phyloP scores from a whole-genome alignment of 35 echinoderm and acorn worm genomes.

The Ophiothrix spiculata region DNA sequence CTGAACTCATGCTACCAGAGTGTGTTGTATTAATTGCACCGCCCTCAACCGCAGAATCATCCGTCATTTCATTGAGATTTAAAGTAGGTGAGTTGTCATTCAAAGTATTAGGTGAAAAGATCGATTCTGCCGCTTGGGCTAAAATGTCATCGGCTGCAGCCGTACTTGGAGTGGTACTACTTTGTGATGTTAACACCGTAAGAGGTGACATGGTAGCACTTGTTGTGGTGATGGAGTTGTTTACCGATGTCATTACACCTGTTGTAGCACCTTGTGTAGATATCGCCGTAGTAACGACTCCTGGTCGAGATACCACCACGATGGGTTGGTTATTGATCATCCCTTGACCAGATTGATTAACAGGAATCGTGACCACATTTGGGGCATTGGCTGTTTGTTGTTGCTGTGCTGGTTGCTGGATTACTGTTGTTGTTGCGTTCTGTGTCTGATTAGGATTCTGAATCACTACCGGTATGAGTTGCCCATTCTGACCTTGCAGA shows the following conservation, averaged over 20 bases:
- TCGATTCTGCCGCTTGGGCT: slow-evolving; percentile 70
- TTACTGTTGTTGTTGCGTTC: slow-evolving; percentile 32
- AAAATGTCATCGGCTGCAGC: slow-evolving; percentile 56
- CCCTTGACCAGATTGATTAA: slow-evolving; percentile 3
- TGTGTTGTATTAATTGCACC: background rate
- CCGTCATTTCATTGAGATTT: slow-evolving; percentile 27
- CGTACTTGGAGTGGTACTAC: background rate
- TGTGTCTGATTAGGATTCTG: slow-evolving; percentile 39
- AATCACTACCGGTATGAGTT: slow-evolving; percentile 82
- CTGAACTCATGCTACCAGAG: background rate
- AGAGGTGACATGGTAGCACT: background rate
- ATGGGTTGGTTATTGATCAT: background rate
- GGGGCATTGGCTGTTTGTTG: slow-evolving; percentile 9
- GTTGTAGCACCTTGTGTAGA: background rate
- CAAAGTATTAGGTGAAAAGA: slow-evolving; percentile 47
- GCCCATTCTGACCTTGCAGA: slow-evolving; percentile 85
- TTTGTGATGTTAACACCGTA: background rate
- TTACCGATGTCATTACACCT: background rate
- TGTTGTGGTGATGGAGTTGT: background rate
- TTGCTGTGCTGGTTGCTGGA: slow-evolving; percentile 35
- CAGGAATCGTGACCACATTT: slow-evolving; percentile 17
- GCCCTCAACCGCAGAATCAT: background rate
- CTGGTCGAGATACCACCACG: background rate
- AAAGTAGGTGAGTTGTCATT: slow-evolving; percentile 36
- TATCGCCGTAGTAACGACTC: background rate